These are phyloP conservation scores for Timema podura DNA, from an alignment of 2,888 invertebrate species.

Conservation along the genomic window DNA sequence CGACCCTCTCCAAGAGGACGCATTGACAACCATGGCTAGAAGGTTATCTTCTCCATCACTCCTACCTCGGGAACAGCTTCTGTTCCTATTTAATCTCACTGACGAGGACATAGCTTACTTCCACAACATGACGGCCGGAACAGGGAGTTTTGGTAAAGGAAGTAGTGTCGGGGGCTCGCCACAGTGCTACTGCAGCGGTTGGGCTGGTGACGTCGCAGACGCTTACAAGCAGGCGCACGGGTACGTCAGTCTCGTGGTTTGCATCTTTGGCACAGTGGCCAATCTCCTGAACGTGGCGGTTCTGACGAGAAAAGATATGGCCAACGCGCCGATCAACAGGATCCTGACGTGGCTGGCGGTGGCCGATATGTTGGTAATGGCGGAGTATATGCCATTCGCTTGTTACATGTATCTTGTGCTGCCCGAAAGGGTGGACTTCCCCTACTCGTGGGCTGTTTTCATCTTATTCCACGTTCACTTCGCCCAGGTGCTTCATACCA, in stretches of 20 bases:
- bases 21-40: too few species aligned
- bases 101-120: too few species aligned
- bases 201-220: slow-evolving; percentile 63
- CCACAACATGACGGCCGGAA: too few species aligned
- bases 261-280: slow-evolving; percentile 58
- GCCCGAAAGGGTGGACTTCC: slow-evolving; percentile 34
- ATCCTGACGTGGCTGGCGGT: slow-evolving; percentile 87
- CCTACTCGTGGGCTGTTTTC: slow-evolving; percentile 75
- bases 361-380: slow-evolving; percentile 90
- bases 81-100: too few species aligned
- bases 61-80: too few species aligned
- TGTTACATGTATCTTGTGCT: slow-evolving; percentile 67
- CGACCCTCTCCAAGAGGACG: too few species aligned
- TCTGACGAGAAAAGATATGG: slow-evolving; percentile 83
- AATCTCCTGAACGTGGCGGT: slow-evolving; percentile 91
- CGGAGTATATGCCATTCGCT: slow-evolving; percentile 89
- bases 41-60: too few species aligned
- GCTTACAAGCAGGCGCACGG: slow-evolving; percentile 8
- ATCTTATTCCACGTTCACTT: slow-evolving; percentile 89
- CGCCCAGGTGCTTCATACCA: slow-evolving; percentile 82
- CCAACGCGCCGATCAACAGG: slow-evolving; percentile 82
- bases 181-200: slow-evolving; percentile 55
- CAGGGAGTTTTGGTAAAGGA: background rate
- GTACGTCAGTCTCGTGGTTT: slow-evolving; percentile 11
- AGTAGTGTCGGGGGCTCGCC: background rate